phyloP scores from a whole-genome alignment of 2,888 invertebrate species.

The Eledone cirrhosa region DNA sequence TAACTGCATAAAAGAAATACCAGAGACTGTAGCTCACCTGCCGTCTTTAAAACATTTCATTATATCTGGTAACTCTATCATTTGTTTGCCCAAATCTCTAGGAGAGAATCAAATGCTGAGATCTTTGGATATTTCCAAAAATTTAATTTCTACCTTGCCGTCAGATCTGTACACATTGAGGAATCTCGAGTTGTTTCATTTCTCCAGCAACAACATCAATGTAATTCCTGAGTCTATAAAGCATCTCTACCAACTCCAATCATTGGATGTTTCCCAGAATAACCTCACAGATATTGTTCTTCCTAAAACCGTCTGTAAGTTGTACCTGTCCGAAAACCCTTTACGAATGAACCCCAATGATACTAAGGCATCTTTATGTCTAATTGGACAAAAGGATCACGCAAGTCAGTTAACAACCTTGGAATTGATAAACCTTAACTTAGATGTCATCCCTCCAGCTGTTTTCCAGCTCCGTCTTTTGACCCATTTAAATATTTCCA shows the following conservation, averaged over 20 bases:
- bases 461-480: conserved; percentile 58
- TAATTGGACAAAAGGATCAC: conserved; percentile 61
- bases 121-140: conserved; percentile 56
- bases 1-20: conserved; percentile 57
- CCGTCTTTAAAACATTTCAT: conserved; percentile 54
- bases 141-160: conserved; percentile 56
- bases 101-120: conserved; percentile 57
- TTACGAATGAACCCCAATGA: conserved; percentile 52
- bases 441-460: conserved; percentile 59
- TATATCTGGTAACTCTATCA: conserved; percentile 55
- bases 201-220: conserved; percentile 58
- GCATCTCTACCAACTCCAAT: conserved; percentile 55
- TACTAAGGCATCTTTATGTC: conserved; percentile 51
- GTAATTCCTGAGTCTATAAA: conserved; percentile 59
- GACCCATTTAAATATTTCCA: conserved; percentile 55
- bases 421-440: conserved; percentile 53
- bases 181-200: conserved; percentile 55
- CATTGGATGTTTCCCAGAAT: conserved; percentile 57
- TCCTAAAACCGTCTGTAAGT: conserved; percentile 55
- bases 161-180: conserved; percentile 55
- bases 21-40: conserved; percentile 47
- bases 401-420: conserved; percentile 55
- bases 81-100: conserved; percentile 49
- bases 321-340: conserved; percentile 59
- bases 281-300: conserved; percentile 55